Percentiles rank a stretch among this genome's conserved stretches.
These are phyloP conservation scores for Lacerta bilineata DNA, from an alignment of 2,797 vertebrate genomes.

Conservation along the genomic window DNA sequence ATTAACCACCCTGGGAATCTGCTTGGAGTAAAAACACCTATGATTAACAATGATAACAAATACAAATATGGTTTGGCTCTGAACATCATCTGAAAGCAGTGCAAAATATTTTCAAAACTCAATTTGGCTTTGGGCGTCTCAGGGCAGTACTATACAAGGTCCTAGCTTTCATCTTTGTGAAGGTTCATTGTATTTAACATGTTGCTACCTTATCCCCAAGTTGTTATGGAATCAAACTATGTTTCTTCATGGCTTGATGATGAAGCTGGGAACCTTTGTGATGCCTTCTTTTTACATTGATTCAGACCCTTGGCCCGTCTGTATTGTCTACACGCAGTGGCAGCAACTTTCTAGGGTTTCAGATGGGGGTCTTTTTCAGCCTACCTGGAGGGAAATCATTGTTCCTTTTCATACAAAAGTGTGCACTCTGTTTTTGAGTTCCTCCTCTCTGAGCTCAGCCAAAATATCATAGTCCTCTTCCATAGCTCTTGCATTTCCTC, in stretches of 20 bases:
- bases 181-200: background rate
- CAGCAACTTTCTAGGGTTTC: background rate
- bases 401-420: too few relatives aligned
- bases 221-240: background rate
- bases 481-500: conserved; percentile 49
- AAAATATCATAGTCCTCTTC: conserved; percentile 20
- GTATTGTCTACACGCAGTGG: background rate
- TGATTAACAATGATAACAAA: background rate
- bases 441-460: background rate
- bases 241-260: background rate
- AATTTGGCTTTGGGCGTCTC: background rate
- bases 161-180: background rate
- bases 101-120: background rate
- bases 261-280: background rate
- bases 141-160: background rate
- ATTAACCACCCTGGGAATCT: background rate
- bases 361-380: background rate
- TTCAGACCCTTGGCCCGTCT: background rate
- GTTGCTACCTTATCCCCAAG: background rate
- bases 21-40: background rate
- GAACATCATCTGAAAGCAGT: background rate
- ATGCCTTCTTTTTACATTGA: background rate
- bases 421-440: too few relatives aligned
- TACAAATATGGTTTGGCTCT: background rate
- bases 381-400: background rate